These are phyloP conservation scores for Odontophorus gujanensis DNA, from an alignment of 2,113 vertebrate genomes.

Conservation along the genomic window DNA sequence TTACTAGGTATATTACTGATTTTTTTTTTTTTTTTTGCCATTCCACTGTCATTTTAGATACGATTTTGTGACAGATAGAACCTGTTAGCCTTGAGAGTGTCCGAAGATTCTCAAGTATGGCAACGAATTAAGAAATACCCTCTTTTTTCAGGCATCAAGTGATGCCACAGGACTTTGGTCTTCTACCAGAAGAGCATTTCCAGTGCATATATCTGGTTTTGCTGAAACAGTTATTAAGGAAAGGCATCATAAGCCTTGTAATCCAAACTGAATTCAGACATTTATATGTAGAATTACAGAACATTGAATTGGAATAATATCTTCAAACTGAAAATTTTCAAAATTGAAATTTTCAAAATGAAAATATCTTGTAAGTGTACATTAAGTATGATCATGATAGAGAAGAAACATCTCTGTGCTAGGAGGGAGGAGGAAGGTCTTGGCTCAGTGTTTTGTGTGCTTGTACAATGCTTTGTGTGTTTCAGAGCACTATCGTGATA, in stretches of 20 bases:
- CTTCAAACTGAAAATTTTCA: not conserved
- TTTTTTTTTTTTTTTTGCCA: not conserved
- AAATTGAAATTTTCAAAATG: not conserved
- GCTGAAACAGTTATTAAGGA: not conserved
- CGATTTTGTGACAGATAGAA: not conserved
- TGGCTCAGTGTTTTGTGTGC: accelerated
- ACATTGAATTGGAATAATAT: not conserved
- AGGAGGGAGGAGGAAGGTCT: not conserved
- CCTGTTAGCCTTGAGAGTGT: not conserved
- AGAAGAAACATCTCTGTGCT: not conserved
- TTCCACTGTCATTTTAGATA: accelerated
- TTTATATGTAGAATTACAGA: not conserved
- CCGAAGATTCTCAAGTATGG: not conserved
- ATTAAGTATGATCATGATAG: not conserved
- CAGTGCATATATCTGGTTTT: not conserved
- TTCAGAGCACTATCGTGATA: not conserved
- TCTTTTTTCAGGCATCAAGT: not conserved
- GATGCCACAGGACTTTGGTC: not conserved
- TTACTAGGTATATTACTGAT: not conserved
- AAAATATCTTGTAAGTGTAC: not conserved
- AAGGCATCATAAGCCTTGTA: not conserved
- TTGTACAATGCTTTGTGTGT: not conserved
- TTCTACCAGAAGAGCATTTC: not conserved
- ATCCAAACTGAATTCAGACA: not conserved
- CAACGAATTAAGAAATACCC: not conserved